A percentile compares a stretch with the other conserved stretches of the same genome.
These are phyloP conservation scores for Notolepis coatsorum DNA, from an alignment of 2,797 vertebrate genomes.

Conservation along the genomic window DNA sequence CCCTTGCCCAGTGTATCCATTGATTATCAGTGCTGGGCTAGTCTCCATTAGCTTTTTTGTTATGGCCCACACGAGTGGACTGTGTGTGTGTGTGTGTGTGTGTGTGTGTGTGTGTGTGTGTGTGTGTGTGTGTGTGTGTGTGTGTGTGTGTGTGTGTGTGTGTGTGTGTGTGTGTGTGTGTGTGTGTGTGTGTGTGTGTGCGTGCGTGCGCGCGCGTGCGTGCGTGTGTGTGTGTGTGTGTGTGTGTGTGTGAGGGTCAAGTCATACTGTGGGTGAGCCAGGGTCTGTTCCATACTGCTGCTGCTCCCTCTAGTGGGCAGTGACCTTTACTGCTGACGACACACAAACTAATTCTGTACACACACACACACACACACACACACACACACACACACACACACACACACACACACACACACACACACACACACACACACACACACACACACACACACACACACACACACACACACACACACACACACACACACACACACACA, in stretches of 20 bases:
- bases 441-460: constrained; percentile 5
- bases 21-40: constrained; percentile 75
- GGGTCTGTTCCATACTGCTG: constrained; percentile 71
- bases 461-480: background rate
- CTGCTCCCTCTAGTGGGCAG: constrained; percentile 83
- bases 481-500: background rate
- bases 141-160: constrained; percentile 1
- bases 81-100: background rate
- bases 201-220: constrained; percentile 4
- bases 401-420: constrained; percentile 1
- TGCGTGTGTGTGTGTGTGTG: constrained; percentile 17
- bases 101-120: constrained; percentile 4
- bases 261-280: constrained; percentile 43
- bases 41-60: constrained; percentile 67
- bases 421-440: background rate
- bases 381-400: constrained; percentile 4
- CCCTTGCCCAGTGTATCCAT: constrained; percentile 57
- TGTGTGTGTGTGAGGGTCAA: constrained; percentile 43
- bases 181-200: constrained; percentile 32
- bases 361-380: background rate
- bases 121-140: background rate
- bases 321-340: constrained; percentile 49
- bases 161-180: constrained; percentile 29
- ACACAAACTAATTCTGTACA: constrained; percentile 5
- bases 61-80: constrained; percentile 54